Evolutionary conservation across 2,113 vertebrate genomes (phyloP).

Genomic region (Carassius carassius): DNA sequence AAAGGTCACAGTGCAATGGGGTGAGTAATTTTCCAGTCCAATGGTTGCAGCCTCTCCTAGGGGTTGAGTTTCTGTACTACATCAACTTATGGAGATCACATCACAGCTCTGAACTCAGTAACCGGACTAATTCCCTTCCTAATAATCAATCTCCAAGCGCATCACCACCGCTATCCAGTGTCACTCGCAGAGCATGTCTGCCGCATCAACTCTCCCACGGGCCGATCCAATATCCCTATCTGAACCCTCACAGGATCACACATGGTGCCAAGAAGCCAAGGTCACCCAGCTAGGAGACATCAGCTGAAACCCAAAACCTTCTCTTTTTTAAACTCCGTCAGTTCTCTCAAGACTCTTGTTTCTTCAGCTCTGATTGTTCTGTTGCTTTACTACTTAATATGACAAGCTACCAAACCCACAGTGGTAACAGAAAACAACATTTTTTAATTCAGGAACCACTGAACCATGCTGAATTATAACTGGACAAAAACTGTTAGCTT

Average conservation of each 20-base stretch:
- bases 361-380: slow-evolving; percentile 15
- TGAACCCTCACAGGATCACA: slow-evolving; percentile 54
- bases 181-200: slow-evolving; percentile 62
- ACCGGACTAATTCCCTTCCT: slow-evolving; percentile 51
- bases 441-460: not conserved
- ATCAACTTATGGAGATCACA: slow-evolving; percentile 63
- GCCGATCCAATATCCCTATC: slow-evolving; percentile 69
- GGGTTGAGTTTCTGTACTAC: slow-evolving; percentile 67
- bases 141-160: slow-evolving; percentile 57
- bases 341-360: not conserved
- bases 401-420: not conserved
- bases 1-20: slow-evolving; percentile 29
- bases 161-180: slow-evolving; percentile 60
- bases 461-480: slow-evolving; percentile 24
- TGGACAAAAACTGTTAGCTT: slow-evolving; percentile 68
- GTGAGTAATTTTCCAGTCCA: slow-evolving; percentile 56
- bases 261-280: slow-evolving; percentile 65
- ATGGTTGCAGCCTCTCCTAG: slow-evolving; percentile 57
- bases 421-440: not conserved
- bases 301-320: slow-evolving; percentile 70
- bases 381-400: not conserved
- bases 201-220: slow-evolving; percentile 63
- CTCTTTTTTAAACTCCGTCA: not conserved
- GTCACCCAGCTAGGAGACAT: slow-evolving; percentile 67
- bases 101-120: slow-evolving; percentile 61